These are phyloP conservation scores for Silvanus unidentatus DNA, from an alignment of 2,888 invertebrate species.

Conservation along the genomic window DNA sequence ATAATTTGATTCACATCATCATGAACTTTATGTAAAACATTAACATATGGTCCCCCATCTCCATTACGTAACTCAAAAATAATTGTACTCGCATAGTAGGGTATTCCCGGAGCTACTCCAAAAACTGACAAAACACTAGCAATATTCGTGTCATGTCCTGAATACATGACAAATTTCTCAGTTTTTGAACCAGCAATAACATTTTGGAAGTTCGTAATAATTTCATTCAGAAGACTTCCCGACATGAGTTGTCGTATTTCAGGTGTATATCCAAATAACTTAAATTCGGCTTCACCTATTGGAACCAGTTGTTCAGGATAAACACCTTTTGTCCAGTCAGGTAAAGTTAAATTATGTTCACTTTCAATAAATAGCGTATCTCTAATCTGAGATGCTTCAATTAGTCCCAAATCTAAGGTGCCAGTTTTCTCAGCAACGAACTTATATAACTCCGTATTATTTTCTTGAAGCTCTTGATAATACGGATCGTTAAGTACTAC, in stretches of 20 bases:
- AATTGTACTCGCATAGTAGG: slow-evolving; percentile 59
- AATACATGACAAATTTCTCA: slow-evolving; percentile 59
- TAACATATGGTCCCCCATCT: slow-evolving; percentile 7
- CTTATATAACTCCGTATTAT: slow-evolving; percentile 55
- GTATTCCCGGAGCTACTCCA: slow-evolving; percentile 53
- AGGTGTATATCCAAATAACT: slow-evolving; percentile 48
- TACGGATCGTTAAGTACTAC: slow-evolving; percentile 14
- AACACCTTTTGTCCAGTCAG: slow-evolving; percentile 40
- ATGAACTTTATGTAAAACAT: slow-evolving; percentile 14
- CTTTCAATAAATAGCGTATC: slow-evolving; percentile 59
- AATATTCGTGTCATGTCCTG: slow-evolving; percentile 71
- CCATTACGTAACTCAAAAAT: slow-evolving; percentile 58
- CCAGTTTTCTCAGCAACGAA: slow-evolving; percentile 60
- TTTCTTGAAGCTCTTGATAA: slow-evolving; percentile 40
- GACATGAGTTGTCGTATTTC: slow-evolving; percentile 51
- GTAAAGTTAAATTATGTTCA: slow-evolving; percentile 48
- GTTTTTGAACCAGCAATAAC: not conserved
- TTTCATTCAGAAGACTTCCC: slow-evolving; percentile 33
- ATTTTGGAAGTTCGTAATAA: not conserved
- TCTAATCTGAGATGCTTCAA: slow-evolving; percentile 48
- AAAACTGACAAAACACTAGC: slow-evolving; percentile 63
- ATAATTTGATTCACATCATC: slow-evolving; percentile 5
- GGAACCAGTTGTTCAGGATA: slow-evolving; percentile 50
- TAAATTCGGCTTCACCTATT: slow-evolving; percentile 52
- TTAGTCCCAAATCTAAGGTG: slow-evolving; percentile 46